A percentile compares a stretch with the other conserved stretches of the same genome.
phyloP scores from a whole-genome alignment of 2,113 vertebrate genomes.

The Calidris pugnax region DNA sequence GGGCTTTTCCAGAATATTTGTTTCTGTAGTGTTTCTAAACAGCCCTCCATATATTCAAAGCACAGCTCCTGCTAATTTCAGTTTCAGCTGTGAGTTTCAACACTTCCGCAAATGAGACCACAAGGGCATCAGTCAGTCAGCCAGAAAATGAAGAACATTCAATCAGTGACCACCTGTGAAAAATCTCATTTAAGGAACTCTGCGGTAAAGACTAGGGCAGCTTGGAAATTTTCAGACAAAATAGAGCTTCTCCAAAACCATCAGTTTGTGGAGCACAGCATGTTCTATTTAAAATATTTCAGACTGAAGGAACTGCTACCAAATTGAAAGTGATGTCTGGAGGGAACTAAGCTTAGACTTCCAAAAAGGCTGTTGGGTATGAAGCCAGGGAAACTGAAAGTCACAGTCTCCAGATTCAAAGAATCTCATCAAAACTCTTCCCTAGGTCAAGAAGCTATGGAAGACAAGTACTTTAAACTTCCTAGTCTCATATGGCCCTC shows the following conservation, averaged over 20 bases:
- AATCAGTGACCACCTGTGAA: constrained; percentile 23
- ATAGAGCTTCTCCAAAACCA: neutral
- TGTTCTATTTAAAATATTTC: neutral
- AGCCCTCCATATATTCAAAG: neutral
- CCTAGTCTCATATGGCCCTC: neutral
- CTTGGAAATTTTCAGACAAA: constrained; percentile 29
- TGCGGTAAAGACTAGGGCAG: neutral
- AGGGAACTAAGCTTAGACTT: neutral
- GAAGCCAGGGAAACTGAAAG: neutral
- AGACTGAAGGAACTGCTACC: neutral
- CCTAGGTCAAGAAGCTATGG: neutral
- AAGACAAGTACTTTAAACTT: neutral
- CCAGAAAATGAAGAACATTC: constrained; percentile 45
- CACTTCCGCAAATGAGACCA: constrained; percentile 48
- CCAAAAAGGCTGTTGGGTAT: neutral
- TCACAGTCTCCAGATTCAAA: neutral
- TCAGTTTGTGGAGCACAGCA: neutral
- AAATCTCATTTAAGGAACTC: constrained; percentile 22
- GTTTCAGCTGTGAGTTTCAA: constrained; percentile 28
- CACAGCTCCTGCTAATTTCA: neutral
- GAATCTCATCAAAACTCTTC: neutral
- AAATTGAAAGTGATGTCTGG: neutral
- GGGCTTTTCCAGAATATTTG: neutral
- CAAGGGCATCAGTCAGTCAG: neutral
- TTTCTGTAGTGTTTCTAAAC: neutral